phyloP scores from a whole-genome alignment of 1,140 invertebrate species.

The Cyclina sinensis region DNA sequence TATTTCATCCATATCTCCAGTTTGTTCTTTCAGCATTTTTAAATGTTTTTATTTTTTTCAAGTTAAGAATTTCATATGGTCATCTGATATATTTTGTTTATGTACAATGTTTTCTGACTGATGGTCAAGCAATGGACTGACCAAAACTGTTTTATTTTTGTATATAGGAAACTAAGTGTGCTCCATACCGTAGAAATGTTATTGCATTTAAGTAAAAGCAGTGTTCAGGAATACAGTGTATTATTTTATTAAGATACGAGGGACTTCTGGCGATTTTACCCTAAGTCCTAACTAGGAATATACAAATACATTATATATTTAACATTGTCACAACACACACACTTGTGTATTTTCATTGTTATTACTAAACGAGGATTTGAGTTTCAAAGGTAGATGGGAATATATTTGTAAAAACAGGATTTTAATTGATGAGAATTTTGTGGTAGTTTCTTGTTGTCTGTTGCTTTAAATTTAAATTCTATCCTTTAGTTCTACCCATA shows the following conservation, averaged over 20 bases:
- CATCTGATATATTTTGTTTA: no score
- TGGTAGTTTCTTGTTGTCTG: no score
- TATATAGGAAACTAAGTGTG: not conserved
- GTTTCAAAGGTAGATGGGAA: not conserved
- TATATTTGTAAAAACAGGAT: no score
- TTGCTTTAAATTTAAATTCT: no score
- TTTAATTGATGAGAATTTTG: no score
- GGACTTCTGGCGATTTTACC: not conserved
- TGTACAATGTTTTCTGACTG: no score
- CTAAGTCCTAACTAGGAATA: not conserved
- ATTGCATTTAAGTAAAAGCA: not conserved
- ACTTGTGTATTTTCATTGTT: not conserved
- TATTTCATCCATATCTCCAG: no score
- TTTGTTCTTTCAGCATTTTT: no score
- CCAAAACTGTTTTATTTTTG: not conserved
- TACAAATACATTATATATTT: slow-evolving; percentile 1
- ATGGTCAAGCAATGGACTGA: no score
- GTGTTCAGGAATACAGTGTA: not conserved
- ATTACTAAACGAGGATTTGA: not conserved
- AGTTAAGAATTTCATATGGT: no score
- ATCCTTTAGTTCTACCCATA: no score
- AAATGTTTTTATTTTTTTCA: no score
- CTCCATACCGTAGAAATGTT: not conserved
- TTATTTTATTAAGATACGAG: not conserved
- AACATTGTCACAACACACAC: not conserved